Conservation (phyloP, 2,888 invertebrate genomes). For the Apodemia hepburni region DNA sequence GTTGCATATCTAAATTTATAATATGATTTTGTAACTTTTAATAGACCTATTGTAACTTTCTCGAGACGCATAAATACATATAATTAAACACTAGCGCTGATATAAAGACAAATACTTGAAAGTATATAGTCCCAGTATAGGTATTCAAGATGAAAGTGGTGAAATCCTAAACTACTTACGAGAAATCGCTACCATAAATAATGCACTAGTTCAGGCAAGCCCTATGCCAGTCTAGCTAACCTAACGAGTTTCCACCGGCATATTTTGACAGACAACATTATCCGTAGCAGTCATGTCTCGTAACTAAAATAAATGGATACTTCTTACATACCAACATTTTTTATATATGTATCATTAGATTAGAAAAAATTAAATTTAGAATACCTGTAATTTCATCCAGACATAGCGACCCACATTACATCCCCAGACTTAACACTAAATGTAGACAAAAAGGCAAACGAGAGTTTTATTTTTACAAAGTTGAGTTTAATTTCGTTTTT, state of each 20-base stretch:
- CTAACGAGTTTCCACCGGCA: conserved; percentile 51
- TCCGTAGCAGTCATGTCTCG: neutral
- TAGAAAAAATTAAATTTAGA: too few species aligned
- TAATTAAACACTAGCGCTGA: neutral
- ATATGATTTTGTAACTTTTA: neutral
- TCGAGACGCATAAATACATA: neutral
- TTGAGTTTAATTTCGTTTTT: too few species aligned
- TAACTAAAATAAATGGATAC: neutral
- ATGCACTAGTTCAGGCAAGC: conserved; percentile 69
- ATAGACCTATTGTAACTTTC: neutral
- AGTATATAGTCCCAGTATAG: conserved; percentile 6
- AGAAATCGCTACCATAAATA: conserved; percentile 74
- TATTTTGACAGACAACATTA: conserved; percentile 38
- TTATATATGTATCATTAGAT: too few species aligned
- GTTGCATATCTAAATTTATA: too few species aligned
- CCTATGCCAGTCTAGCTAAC: conserved; percentile 48
- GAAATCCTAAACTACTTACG: conserved; percentile 66
- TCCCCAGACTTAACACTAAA: too few species aligned
- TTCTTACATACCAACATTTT: neutral
- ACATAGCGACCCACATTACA: too few species aligned
- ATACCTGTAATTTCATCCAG: too few species aligned
- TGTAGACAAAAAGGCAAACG: too few species aligned
- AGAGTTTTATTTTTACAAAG: too few species aligned
- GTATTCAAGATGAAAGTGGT: conserved; percentile 71
- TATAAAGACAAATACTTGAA: conserved; percentile 7